Conservation (phyloP, 2,888 invertebrate species). For the Drosophila mulleri region DNA sequence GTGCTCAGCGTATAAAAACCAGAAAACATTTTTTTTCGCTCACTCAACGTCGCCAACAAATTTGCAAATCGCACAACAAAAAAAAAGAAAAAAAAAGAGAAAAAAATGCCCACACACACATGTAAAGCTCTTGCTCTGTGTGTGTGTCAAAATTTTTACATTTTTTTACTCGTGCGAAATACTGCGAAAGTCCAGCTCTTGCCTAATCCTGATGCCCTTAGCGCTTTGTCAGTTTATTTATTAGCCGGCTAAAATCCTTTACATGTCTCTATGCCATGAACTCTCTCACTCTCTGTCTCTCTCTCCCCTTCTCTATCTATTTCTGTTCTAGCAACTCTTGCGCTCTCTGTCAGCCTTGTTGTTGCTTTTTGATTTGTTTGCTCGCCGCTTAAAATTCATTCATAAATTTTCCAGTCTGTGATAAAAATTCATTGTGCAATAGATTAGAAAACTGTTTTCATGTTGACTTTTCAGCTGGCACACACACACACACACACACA, state of each 20-base stretch:
- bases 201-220: constrained; percentile 1
- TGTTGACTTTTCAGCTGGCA: constrained; percentile 21
- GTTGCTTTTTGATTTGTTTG: constrained; percentile 37
- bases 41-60: constrained; percentile 36
- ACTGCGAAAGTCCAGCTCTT: constrained; percentile 8
- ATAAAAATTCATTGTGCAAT: constrained; percentile 59
- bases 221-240: constrained; percentile 15
- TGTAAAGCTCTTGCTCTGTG: not conserved
- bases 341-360: not conserved
- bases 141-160: constrained; percentile 22
- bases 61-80: constrained; percentile 52
- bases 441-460: constrained; percentile 55
- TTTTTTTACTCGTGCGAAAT: constrained; percentile 1
- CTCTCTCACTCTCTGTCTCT: not conserved
- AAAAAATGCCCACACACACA: not conserved
- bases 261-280: not conserved
- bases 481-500: constrained; percentile 1
- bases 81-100: not conserved
- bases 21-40: constrained; percentile 3
- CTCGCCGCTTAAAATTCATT: constrained; percentile 57
- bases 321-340: no score
- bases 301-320: not conserved
- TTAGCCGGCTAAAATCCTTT: constrained; percentile 2
- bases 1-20: not conserved
- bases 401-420: constrained; percentile 62